A percentile compares a stretch with the other conserved stretches of the same genome.
Conservation (phyloP, 2,888 invertebrate genomes). For the Drosophila formosana region DNA sequence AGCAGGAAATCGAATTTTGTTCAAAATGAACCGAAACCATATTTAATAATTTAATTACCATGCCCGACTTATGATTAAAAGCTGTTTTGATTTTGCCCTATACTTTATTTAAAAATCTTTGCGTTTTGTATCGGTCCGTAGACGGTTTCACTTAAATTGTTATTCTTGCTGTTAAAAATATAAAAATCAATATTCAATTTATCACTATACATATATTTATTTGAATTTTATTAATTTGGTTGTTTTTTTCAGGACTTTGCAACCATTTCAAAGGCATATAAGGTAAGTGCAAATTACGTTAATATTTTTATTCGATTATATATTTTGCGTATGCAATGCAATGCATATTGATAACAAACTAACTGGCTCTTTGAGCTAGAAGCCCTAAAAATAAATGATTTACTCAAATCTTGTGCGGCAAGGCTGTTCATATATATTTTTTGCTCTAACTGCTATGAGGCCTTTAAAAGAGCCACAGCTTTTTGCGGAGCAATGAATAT, state of each 20-base stretch:
- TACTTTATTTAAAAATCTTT: not conserved
- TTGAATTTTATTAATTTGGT: not conserved
- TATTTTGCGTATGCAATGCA: not conserved
- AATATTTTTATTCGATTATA: not conserved
- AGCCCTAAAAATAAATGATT: not conserved
- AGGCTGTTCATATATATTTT: not conserved
- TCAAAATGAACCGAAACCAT: not conserved
- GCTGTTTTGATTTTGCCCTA: no score
- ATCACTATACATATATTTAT: not conserved
- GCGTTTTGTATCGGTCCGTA: no score
- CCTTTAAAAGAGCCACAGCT: not conserved
- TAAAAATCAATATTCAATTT: no score
- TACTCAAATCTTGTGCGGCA: not conserved
- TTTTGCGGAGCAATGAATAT: not conserved
- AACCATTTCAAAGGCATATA: constrained; percentile 5
- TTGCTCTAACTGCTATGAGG: not conserved
- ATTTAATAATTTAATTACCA: not conserved
- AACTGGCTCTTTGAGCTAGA: constrained; percentile 1
- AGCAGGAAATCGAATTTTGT: no score
- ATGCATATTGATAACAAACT: constrained; percentile 4
- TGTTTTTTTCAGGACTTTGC: constrained; percentile 9
- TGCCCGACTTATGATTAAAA: no score
- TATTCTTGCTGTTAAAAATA: no score
- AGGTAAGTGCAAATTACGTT: constrained; percentile 9
- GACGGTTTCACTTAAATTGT: no score